phyloP scores from a whole-genome alignment of 64 coral and sea anemone genomes.

The Porites lutea region DNA sequence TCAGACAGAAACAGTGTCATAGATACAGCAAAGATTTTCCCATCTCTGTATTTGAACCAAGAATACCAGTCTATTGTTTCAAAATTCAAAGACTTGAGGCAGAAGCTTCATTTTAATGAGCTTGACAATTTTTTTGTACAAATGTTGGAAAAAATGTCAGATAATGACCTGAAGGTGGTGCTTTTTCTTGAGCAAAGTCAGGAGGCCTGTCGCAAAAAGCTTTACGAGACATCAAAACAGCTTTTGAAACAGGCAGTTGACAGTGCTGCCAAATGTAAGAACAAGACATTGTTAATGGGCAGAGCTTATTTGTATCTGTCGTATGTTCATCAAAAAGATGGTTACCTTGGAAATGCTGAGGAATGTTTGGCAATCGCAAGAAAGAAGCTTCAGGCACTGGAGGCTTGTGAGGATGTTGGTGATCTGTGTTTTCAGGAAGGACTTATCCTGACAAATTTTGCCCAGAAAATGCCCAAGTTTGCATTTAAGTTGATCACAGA shows the following conservation, averaged over 20 bases:
- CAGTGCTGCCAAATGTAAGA: slow-evolving; percentile 69
- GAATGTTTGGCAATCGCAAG: slow-evolving; percentile 94
- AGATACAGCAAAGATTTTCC: slow-evolving; percentile 43
- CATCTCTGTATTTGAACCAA: slow-evolving; percentile 71
- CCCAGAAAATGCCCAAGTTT: slow-evolving; percentile 86
- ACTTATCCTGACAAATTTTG: slow-evolving; percentile 75
- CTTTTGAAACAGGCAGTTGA: slow-evolving; percentile 93
- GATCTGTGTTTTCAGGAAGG: slow-evolving; percentile 92
- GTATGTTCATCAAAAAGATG: slow-evolving; percentile 83
- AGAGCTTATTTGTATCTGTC: slow-evolving; percentile 90
- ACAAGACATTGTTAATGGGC: slow-evolving; percentile 84
- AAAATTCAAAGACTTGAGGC: slow-evolving; percentile 63
- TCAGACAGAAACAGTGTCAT: background rate
- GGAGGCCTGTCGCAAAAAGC: slow-evolving; percentile 67
- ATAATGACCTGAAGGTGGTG: slow-evolving; percentile 70
- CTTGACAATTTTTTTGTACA: slow-evolving; percentile 68
- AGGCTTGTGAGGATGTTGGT: slow-evolving; percentile 84
- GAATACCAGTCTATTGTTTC: slow-evolving; percentile 66
- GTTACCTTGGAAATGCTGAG: slow-evolving; percentile 84
- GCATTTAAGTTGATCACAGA: slow-evolving; percentile 70
- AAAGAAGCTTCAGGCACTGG: slow-evolving; percentile 79
- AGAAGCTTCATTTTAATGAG: slow-evolving; percentile 57
- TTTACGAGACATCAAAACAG: slow-evolving; percentile 78
- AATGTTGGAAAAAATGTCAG: slow-evolving; percentile 48
- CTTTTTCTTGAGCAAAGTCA: slow-evolving; percentile 85